Base-by-base conservation (phyloP, 2,113 vertebrate genomes). In the Capreolus pygargus region DNA sequence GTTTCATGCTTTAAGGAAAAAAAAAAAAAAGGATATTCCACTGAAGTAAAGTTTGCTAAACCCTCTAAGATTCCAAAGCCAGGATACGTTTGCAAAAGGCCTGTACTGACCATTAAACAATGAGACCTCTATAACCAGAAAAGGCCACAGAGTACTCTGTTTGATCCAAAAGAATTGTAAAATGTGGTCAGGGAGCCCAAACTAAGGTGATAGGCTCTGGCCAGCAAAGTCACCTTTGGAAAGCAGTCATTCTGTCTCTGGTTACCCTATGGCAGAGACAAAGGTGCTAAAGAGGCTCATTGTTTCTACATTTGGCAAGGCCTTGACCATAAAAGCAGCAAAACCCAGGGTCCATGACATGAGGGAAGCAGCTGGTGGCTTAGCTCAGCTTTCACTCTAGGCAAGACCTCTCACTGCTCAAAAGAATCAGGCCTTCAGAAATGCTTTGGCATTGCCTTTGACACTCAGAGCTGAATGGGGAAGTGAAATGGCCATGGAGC, bases 191-290 rank as follows among this genome's bases (percentile, higher is more conserved):
- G 96, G 93, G 97, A 97, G 97, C 97, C 97, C 96, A 97, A 96
- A 94, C 93, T 36, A 95, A 98, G 96, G 98, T 95, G 98, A 97
- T 54, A 98, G 97, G 76, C 28, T 55, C 97, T 98, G 98, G 97
- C 96, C 83, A 96, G 97, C 67, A 91, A 79, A 97, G 67, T 45
- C 70, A 97, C 91, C 96, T 98, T 97, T 97, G 97, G 95, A 97
- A 97, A 92, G 61, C 50, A 97, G 78, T 81, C 25, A 1, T 74
- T 82, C 85, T 93, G 97, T 98, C 97, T 98, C 97, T 96, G 95
- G 93, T 98, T 98, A 97, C 96, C 92, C 83, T 61, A 87, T 2
- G 61, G 97, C 95, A 97, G 57, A 86, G 94, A 95, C 96, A 94
- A 45, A 70, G 91, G 86, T 93, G 83, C 95, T 95, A 87, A 97